Percentiles rank a stretch among this genome's conserved stretches.
phyloP scores from a whole-genome alignment of 2,113 vertebrate species.

The Stictonetta naevosa region DNA sequence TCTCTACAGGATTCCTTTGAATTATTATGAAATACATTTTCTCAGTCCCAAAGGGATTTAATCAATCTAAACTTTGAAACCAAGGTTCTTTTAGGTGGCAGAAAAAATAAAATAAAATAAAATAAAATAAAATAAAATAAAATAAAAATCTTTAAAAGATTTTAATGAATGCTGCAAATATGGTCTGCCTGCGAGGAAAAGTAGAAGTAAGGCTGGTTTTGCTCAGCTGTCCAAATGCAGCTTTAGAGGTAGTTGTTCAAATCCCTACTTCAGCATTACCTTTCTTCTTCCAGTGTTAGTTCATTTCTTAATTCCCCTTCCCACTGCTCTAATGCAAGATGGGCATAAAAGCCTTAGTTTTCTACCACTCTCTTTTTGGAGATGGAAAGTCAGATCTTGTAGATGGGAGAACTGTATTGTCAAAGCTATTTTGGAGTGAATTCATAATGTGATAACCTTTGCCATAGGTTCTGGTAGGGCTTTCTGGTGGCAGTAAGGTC shows the following conservation, averaged over 20 bases:
- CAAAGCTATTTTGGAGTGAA: neutral
- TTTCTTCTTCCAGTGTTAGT: neutral
- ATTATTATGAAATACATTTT: neutral
- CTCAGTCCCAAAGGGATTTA: neutral
- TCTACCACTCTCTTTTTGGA: neutral
- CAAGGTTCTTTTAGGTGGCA: neutral
- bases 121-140: neutral
- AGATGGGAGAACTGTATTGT: neutral
- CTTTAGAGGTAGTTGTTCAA: neutral
- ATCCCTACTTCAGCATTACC: neutral
- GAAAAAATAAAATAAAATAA: neutral
- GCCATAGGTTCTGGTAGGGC: neutral
- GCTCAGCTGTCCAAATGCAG: neutral
- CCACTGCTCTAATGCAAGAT: neutral
- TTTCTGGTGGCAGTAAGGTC: neutral
- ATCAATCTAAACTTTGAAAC: neutral
- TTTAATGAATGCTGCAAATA: neutral
- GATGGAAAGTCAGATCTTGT: neutral
- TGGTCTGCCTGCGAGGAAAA: rapidly evolving
- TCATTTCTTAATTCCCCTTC: neutral
- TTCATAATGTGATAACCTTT: neutral
- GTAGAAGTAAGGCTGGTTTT: neutral
- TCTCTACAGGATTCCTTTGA: neutral
- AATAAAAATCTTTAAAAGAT: neutral
- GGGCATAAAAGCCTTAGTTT: neutral